Percentiles rank a stretch among this genome's conserved stretches.
phyloP scores from a whole-genome alignment of 2,113 vertebrate genomes.

The Terrapene triunguis region DNA sequence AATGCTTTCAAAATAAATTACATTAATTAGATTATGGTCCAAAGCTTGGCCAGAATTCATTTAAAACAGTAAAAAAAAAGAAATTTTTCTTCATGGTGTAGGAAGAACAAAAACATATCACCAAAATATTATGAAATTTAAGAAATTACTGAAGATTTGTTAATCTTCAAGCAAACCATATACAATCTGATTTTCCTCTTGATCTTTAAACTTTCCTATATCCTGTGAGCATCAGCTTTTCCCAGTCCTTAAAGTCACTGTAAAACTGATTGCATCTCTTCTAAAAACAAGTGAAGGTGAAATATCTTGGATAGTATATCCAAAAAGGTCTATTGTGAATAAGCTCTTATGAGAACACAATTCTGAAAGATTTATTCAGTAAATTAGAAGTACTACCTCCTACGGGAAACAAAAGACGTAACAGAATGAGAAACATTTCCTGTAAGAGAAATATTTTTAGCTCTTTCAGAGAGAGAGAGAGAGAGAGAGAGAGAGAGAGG shows the following conservation, averaged over 20 bases:
- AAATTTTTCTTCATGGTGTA: constrained; percentile 11
- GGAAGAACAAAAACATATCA: neutral
- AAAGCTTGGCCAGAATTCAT: constrained; percentile 37
- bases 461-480: constrained; percentile 19
- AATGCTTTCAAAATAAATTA: neutral
- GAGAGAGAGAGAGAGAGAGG: too few relatives aligned
- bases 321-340: constrained; percentile 28
- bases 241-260: neutral
- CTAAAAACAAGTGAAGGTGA: constrained; percentile 51
- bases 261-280: constrained; percentile 25
- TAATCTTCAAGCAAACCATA: neutral
- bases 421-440: constrained; percentile 75
- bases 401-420: constrained; percentile 66
- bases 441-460: constrained; percentile 72
- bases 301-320: constrained; percentile 32
- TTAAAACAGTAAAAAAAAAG: neutral
- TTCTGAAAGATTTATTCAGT: constrained; percentile 65
- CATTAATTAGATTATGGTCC: neutral
- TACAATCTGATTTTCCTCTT: constrained; percentile 2
- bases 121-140: constrained; percentile 5
- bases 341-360: constrained; percentile 31
- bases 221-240: constrained; percentile 6
- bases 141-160: constrained; percentile 23
- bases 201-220: constrained; percentile 40
- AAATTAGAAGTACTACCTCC: constrained; percentile 75